phyloP scores from a whole-genome alignment of 2,113 vertebrate species.

The Elaphurus davidianus region DNA sequence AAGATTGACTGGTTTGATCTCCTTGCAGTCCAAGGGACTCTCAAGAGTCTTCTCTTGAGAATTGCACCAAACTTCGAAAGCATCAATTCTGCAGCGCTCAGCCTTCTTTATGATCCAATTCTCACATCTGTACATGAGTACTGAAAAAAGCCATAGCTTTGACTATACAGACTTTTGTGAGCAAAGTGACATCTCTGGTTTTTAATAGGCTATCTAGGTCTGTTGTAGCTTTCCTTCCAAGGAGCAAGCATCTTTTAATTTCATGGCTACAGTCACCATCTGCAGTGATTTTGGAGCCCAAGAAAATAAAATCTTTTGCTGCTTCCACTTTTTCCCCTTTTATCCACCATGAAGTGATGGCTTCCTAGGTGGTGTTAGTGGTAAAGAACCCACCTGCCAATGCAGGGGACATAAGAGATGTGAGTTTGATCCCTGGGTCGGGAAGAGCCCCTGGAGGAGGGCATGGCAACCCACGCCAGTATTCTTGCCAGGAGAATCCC shows the following conservation, averaged over 20 bases:
- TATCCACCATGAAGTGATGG: neutral
- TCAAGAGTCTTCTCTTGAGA: neutral
- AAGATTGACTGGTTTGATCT: neutral
- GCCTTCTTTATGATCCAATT: neutral
- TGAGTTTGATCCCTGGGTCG: rapidly evolving
- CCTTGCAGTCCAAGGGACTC: neutral
- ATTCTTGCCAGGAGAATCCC: neutral
- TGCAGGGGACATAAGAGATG: neutral
- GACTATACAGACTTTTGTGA: neutral
- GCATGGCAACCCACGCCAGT: neutral
- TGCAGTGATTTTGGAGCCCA: neutral
- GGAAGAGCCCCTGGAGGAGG: neutral
- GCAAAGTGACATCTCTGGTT: neutral
- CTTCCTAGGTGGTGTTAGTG: neutral
- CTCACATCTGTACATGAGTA: neutral
- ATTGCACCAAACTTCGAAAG: neutral
- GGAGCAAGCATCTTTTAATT: neutral
- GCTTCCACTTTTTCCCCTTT: neutral
- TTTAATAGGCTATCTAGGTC: neutral
- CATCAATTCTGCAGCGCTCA: neutral
- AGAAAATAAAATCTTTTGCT: neutral
- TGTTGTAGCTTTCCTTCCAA: neutral
- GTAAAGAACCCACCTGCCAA: neutral
- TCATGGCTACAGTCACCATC: neutral
- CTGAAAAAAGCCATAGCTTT: neutral